These are phyloP conservation scores for Mus pahari DNA, from an alignment of 2,113 vertebrate genomes.

Conservation along the genomic window DNA sequence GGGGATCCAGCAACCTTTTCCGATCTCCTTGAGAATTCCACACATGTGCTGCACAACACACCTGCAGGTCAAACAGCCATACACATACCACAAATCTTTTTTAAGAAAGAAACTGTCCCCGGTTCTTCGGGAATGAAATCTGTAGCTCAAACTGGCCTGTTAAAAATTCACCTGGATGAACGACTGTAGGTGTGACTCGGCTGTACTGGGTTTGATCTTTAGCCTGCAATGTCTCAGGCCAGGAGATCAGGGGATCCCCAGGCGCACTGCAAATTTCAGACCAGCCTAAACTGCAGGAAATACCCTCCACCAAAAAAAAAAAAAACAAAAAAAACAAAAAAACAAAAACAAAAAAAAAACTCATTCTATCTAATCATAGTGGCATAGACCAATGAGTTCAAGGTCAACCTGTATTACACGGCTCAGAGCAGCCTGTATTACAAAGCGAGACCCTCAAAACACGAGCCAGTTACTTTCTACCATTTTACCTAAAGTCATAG, in stretches of 20 bases:
- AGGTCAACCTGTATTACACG: neutral
- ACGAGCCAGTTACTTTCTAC: neutral
- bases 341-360: no score
- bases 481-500: neutral
- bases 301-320: no score
- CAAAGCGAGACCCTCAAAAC: neutral
- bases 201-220: neutral
- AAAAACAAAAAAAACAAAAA: no score
- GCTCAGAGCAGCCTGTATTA: neutral
- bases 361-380: neutral
- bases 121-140: constrained; percentile 11
- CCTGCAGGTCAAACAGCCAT: neutral
- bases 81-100: neutral
- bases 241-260: neutral
- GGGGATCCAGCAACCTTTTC: neutral
- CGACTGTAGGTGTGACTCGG: neutral
- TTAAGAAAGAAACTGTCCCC: neutral
- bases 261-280: neutral
- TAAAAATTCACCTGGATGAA: neutral
- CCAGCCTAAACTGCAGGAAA: neutral
- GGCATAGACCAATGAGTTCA: neutral
- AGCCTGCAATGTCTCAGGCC: neutral
- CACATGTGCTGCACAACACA: neutral
- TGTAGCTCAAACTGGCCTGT: neutral
- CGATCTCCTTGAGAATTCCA: neutral